Evolutionary conservation across 37 sponge, comb jelly and placozoan genomes (phyloP).

Genomic region (Ianthella basta): DNA sequence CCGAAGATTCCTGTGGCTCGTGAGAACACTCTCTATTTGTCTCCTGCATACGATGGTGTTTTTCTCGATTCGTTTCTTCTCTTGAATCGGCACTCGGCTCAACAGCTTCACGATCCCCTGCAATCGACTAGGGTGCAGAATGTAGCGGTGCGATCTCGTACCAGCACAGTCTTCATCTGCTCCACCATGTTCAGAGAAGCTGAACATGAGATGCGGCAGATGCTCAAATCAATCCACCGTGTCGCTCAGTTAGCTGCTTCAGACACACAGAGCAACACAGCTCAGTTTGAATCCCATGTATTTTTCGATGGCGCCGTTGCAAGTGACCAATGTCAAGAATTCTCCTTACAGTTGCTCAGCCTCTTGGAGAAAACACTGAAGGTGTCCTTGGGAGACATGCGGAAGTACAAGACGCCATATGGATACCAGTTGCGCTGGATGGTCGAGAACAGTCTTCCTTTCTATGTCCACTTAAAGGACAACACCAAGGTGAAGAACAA

Average conservation of each 20-base stretch:
- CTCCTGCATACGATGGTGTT: conserved; percentile 67
- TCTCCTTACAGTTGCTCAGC: conserved; percentile 73
- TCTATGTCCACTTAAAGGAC: conserved; percentile 82
- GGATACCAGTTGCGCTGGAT: conserved; percentile 69
- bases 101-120: neutral
- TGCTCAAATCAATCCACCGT: conserved; percentile 71
- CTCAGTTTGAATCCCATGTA: conserved; percentile 77
- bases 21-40: conserved; percentile 69
- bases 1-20: conserved; percentile 56
- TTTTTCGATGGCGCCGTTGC: conserved; percentile 81
- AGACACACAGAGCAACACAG: neutral
- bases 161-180: conserved; percentile 72
- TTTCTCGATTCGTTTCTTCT: conserved; percentile 77
- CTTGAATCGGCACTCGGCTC: conserved; percentile 56
- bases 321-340: conserved; percentile 55
- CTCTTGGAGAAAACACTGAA: conserved; percentile 66
- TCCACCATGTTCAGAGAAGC: conserved; percentile 88
- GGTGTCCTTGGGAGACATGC: conserved; percentile 29
- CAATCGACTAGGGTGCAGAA: neutral
- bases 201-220: conserved; percentile 67
- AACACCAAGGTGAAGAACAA: conserved; percentile 76
- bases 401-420: conserved; percentile 71
- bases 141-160: neutral
- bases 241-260: conserved; percentile 45
- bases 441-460: conserved; percentile 43